Evolutionary conservation across 1,140 invertebrate species (phyloP).

Genomic region (Papilio xuthus): DNA sequence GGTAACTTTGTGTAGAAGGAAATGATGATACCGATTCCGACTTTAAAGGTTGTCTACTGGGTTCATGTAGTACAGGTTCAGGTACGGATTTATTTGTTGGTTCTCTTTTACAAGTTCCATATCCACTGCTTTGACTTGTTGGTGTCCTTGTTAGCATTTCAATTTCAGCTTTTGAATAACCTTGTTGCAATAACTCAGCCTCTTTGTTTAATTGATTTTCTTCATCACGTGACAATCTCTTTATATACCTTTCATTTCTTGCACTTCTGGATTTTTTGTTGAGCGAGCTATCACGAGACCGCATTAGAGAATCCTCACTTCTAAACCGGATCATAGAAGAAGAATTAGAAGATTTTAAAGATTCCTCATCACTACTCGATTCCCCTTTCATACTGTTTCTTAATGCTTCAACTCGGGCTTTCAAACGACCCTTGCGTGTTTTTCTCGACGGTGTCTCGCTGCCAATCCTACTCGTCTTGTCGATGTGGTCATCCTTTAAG

Average conservation of each 20-base stretch:
- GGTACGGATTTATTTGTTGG: constrained; percentile 61
- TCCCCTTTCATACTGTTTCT: constrained; percentile 83
- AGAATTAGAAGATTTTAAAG: constrained; percentile 84
- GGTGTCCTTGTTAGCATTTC: constrained; percentile 78
- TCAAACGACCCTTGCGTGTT: constrained; percentile 82
- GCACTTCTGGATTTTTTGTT: constrained; percentile 83
- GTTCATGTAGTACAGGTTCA: constrained; percentile 62
- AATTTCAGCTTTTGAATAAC: constrained; percentile 78
- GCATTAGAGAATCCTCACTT: constrained; percentile 85
- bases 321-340: constrained; percentile 84
- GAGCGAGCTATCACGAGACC: constrained; percentile 81
- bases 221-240: constrained; percentile 87
- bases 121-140: constrained; percentile 77
- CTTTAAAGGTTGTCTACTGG: constrained; percentile 67
- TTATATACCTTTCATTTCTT: constrained; percentile 89
- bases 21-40: constrained; percentile 80
- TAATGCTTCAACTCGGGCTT: constrained; percentile 85
- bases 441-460: constrained; percentile 81
- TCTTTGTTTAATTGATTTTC: constrained; percentile 83
- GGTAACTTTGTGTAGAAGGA: constrained; percentile 78
- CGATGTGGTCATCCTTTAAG: constrained; percentile 65
- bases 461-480: constrained; percentile 73
- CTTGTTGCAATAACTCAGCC: constrained; percentile 79
- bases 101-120: constrained; percentile 77
- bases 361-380: constrained; percentile 89